Percentiles rank a stretch among this genome's conserved stretches.
phyloP scores from a whole-genome alignment of 1,140 invertebrate species.

The Zaprionus africanus region DNA sequence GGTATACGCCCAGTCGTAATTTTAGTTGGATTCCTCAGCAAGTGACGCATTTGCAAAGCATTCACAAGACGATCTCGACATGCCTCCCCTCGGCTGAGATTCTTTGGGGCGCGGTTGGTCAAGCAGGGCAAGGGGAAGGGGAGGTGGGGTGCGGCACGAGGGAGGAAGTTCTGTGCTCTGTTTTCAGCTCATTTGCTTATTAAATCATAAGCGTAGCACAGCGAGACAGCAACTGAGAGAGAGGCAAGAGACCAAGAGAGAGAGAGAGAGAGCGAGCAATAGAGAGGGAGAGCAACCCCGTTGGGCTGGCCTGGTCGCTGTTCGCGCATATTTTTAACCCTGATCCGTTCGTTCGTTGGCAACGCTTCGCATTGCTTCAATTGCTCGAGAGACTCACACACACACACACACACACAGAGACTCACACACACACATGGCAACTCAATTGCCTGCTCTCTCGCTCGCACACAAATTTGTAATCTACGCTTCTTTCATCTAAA shows the following conservation, averaged over 20 bases:
- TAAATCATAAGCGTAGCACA: constrained; percentile 78
- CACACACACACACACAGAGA: constrained; percentile 6
- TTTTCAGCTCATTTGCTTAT: constrained; percentile 81
- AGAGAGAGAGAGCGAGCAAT: constrained; percentile 6
- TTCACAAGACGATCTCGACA: constrained; percentile 27
- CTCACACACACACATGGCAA: constrained; percentile 8
- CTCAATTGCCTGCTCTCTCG: constrained; percentile 10
- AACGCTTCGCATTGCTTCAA: constrained; percentile 48
- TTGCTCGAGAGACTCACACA: constrained; percentile 36
- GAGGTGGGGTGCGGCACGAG: background rate
- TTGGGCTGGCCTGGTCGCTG: constrained; percentile 32
- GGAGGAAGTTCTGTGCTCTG: constrained; percentile 3
- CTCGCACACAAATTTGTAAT: constrained; percentile 30
- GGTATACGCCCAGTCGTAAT: constrained; percentile 58
- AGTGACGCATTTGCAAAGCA: constrained; percentile 58
- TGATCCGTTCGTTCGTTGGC: constrained; percentile 41
- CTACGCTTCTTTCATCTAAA: constrained; percentile 67
- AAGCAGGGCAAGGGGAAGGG: constrained; percentile 5
- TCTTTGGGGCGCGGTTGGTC: constrained; percentile 53
- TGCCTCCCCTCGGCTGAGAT: constrained; percentile 12
- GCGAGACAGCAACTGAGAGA: constrained; percentile 9
- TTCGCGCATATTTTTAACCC: constrained; percentile 72
- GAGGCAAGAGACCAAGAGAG: background rate
- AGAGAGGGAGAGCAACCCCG: constrained; percentile 63
- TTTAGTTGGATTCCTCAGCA: constrained; percentile 8